These are phyloP conservation scores for Empidonax alnorum DNA, from an alignment of 2,113 vertebrate genomes.

Conservation along the genomic window DNA sequence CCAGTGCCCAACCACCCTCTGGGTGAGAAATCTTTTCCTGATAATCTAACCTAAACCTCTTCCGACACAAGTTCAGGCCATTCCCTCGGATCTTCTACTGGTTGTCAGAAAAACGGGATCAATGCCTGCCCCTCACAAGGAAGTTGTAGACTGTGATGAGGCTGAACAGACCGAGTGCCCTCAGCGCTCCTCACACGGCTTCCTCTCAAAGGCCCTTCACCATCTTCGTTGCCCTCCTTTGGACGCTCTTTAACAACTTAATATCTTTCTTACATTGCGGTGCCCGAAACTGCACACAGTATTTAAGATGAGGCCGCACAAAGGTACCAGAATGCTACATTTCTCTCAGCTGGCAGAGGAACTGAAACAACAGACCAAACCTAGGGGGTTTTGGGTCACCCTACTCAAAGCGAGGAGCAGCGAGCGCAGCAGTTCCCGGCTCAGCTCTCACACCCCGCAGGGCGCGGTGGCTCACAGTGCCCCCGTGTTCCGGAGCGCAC, in stretches of 20 bases:
- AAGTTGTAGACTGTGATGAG: neutral
- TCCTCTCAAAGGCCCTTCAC: neutral
- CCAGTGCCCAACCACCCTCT: accelerated
- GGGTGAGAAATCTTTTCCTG: neutral
- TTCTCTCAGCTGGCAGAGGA: neutral
- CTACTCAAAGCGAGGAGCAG: neutral
- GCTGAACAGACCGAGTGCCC: neutral
- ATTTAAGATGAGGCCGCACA: neutral
- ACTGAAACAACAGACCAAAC: neutral
- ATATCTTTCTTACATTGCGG: too few relatives aligned
- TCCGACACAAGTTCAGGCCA: neutral
- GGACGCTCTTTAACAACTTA: accelerated
- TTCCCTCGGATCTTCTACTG: neutral
- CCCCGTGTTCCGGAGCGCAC: neutral
- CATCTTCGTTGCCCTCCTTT: too few relatives aligned
- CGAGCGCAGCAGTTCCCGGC: neutral
- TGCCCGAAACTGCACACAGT: neutral
- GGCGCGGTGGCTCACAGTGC: neutral
- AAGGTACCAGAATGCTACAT: neutral
- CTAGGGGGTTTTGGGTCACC: neutral
- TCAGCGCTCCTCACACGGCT: accelerated
- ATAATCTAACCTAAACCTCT: accelerated
- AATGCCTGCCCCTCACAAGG: neutral
- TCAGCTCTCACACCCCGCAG: too few relatives aligned
- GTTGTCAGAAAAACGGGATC: neutral